Conservation (phyloP, 2,797 vertebrate genomes). For the Lycodopsis pacificus region DNA sequence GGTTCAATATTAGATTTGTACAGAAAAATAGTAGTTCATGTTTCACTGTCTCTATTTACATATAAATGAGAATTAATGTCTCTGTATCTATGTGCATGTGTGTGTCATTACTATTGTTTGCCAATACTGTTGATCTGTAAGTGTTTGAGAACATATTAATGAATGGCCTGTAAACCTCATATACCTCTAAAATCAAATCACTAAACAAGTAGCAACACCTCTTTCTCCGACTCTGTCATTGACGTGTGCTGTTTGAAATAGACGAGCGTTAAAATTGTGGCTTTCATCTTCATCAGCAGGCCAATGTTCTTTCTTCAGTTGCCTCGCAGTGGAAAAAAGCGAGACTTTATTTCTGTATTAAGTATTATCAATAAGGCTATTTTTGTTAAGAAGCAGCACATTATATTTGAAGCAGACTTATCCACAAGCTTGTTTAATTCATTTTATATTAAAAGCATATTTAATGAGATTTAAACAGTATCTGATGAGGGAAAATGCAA, state of each 20-base stretch:
- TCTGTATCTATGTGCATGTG: not conserved
- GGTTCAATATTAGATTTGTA: not conserved
- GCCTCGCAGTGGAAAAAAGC: slow-evolving; percentile 31
- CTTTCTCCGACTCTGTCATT: slow-evolving; percentile 15
- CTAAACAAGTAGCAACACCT: not conserved
- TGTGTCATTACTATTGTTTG: not conserved
- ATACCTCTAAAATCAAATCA: slow-evolving; percentile 12
- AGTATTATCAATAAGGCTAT: slow-evolving; percentile 23
- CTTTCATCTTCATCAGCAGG: slow-evolving; percentile 55
- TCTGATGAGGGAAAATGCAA: not conserved
- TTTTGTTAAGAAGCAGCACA: slow-evolving; percentile 27
- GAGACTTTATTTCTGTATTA: slow-evolving; percentile 44
- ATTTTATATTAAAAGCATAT: not conserved
- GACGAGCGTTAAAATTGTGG: slow-evolving; percentile 51
- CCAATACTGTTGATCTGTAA: not conserved
- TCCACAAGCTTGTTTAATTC: not conserved
- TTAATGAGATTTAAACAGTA: slow-evolving; percentile 4
- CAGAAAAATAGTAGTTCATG: not conserved
- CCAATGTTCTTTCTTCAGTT: slow-evolving; percentile 47
- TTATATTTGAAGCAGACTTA: slow-evolving; percentile 26
- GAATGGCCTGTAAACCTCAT: not conserved
- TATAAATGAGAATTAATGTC: too few relatives aligned
- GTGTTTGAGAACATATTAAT: too few relatives aligned
- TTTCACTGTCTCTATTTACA: not conserved
- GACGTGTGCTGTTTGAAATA: slow-evolving; percentile 51